These are phyloP conservation scores for Silurus glanis DNA, from an alignment of 2,113 vertebrate genomes.

Conservation along the genomic window DNA sequence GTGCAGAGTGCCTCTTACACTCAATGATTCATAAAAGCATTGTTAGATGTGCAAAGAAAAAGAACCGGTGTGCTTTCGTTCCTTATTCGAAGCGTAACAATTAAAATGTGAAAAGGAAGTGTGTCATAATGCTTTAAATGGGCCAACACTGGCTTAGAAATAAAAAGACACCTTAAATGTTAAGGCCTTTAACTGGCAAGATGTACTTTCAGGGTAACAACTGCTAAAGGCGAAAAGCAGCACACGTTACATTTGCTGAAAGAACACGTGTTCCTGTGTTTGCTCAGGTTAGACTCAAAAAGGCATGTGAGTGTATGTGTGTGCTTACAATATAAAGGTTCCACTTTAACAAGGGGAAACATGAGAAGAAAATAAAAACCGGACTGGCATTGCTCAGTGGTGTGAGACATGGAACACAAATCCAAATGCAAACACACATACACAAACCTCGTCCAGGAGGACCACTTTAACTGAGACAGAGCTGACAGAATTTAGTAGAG, in stretches of 20 bases:
- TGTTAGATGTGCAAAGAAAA: not conserved
- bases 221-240: not conserved
- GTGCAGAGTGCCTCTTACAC: constrained; percentile 5
- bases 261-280: not conserved
- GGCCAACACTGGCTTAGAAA: not conserved
- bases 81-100: not conserved
- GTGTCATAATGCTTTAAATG: not conserved
- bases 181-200: not conserved
- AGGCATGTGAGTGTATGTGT: not conserved
- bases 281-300: not conserved
- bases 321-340: not conserved
- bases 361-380: not conserved
- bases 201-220: not conserved
- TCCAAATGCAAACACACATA: not conserved
- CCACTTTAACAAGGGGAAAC: not conserved
- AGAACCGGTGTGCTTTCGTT: not conserved
- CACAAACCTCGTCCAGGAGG: not conserved
- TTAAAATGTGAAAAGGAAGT: not conserved
- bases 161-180: not conserved
- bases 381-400: not conserved
- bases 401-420: not conserved
- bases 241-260: not conserved
- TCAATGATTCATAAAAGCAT: not conserved
- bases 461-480: not conserved
- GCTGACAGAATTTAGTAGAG: constrained; percentile 21